Evolutionary conservation across 2,113 vertebrate genomes (phyloP).

Genomic region (Sula dactylatra): DNA sequence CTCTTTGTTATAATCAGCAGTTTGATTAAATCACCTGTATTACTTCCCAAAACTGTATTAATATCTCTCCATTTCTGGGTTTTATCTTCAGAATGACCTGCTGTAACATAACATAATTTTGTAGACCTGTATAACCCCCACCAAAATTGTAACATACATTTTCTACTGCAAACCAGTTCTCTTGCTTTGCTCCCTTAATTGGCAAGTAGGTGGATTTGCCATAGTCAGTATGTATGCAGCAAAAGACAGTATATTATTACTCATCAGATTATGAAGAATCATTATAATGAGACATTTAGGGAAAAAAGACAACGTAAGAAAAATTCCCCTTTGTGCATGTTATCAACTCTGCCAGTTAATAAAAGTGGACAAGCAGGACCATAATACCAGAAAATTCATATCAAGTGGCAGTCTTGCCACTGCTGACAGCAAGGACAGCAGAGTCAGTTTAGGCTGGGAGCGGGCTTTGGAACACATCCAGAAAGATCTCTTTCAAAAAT

Average conservation of each 20-base stretch:
- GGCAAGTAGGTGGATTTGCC: not conserved
- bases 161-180: not conserved
- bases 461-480: not conserved
- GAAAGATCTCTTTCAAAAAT: not conserved
- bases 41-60: not conserved
- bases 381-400: not conserved
- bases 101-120: not conserved
- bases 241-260: not conserved
- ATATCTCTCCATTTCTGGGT: fast-evolving
- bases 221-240: not conserved
- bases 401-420: not conserved
- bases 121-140: not conserved
- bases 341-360: not conserved
- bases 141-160: not conserved
- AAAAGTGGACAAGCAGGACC: not conserved
- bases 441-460: not conserved
- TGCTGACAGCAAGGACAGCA: not conserved
- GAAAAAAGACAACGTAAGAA: not conserved
- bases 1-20: not conserved
- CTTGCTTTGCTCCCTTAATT: not conserved
- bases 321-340: not conserved
- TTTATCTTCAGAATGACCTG: not conserved
- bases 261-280: not conserved
- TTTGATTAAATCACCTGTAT: not conserved
- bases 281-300: not conserved